Evolutionary conservation across 1,140 invertebrate genomes (phyloP), one percentile per base, ranked within the genome.

Genomic region (Heliconius melpomene): DNA sequence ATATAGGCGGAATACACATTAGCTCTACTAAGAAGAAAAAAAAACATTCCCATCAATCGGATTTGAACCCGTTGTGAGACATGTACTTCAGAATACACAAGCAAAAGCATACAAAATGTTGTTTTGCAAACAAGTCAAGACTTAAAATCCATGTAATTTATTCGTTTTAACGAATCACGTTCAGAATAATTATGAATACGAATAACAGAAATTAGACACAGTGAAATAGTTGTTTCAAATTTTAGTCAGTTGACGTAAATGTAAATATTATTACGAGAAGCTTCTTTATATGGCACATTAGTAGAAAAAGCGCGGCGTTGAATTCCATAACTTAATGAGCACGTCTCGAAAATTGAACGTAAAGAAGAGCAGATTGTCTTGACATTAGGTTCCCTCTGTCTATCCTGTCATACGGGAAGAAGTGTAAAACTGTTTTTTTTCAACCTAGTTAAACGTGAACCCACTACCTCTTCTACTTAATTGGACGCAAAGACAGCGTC

Each of bases 161-260:
- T 66, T 66, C 60, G n/a, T 29, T 66, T 60, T 26, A 66, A 66
- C 60, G 23, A 66, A 66, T 66, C 60, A 66, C 60, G 60, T 66
- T 66, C 26, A 66, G 5, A 66, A 66, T 66, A 16, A 16, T 66
- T 26, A 29, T 29, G 26, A 29, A 66, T 66, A 66, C 29, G 60
- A 66, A 29, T 66, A 20, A 52, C 18, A 52, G 18, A 29, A 3
- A 66, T 29, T 66, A 29, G 26, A 26, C n/a, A 66, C 60, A 66
- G 60, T 16, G 13, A 29, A 29, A 57, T 57, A 23, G 3, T 66
- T 66, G 6, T 66, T 66, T 26, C 23, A 60, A 60, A 60, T n/a
- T 60, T 60, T 23, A 23, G 20, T 60, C 8, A n/a, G 18, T 11
- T 60, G 54, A 60, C 54, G 54, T 60, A 60, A 60, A 60, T 60